phyloP scores from a whole-genome alignment of 2,113 vertebrate genomes.

The Dromiciops gliroides region DNA sequence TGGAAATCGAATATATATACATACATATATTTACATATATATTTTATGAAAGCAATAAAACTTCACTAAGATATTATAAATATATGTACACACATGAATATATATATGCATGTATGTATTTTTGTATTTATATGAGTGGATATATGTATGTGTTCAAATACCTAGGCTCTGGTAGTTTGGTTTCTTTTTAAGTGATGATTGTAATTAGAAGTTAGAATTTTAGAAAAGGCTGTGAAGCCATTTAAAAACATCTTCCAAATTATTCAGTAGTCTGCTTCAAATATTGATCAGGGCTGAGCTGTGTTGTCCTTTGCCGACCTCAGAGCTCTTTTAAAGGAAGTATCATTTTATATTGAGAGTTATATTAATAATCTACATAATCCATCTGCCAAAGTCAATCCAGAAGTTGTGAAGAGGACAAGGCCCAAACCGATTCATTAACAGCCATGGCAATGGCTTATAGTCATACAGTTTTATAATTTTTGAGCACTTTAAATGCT shows the following conservation, averaged over 20 bases:
- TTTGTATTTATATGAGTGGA: too few relatives aligned
- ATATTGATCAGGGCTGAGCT: constrained; percentile 67
- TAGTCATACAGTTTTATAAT: neutral
- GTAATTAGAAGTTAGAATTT: constrained; percentile 45
- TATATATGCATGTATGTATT: neutral
- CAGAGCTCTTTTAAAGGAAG: constrained; percentile 41
- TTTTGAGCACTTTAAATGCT: neutral
- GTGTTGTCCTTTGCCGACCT: constrained; percentile 34
- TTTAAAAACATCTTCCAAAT: constrained; percentile 70
- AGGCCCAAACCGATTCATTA: neutral
- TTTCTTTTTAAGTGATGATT: constrained; percentile 60
- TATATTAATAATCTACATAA: constrained; percentile 28
- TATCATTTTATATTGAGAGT: neutral
- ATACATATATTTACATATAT: too few relatives aligned
- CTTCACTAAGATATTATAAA: too few relatives aligned
- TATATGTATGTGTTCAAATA: too few relatives aligned
- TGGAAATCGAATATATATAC: neutral
- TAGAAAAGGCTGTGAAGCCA: constrained; percentile 65
- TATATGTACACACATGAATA: neutral
- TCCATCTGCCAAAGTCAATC: neutral
- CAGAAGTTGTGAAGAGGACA: neutral
- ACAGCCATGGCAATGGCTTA: neutral
- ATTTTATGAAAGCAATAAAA: too few relatives aligned
- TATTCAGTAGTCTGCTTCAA: constrained; percentile 70
- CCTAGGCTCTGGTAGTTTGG: neutral